phyloP scores from a whole-genome alignment of 1,140 invertebrate species.

The Pararge aegeria region DNA sequence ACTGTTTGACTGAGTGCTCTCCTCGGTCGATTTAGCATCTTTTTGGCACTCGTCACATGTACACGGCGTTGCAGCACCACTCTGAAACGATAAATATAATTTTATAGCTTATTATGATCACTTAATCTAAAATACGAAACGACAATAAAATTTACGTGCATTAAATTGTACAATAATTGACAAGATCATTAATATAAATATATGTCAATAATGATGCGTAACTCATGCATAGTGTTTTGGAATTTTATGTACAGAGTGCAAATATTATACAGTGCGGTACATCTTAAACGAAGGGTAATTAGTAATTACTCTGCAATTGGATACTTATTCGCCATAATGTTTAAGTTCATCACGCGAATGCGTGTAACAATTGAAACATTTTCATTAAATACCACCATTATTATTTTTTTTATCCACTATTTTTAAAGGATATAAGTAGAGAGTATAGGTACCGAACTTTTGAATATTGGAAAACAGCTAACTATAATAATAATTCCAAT shows the following conservation, averaged over 20 bases:
- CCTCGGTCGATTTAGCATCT: conserved; percentile 39
- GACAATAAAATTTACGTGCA: conserved; percentile 9
- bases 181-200: background rate
- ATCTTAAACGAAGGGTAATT: background rate
- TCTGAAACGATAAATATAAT: conserved; percentile 53
- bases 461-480: too few relatives aligned
- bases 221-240: conserved; percentile 1
- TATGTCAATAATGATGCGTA: background rate
- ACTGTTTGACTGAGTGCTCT: conserved; percentile 24
- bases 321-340: background rate
- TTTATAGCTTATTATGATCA: conserved; percentile 12
- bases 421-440: background rate
- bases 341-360: too few relatives aligned
- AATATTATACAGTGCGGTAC: conserved; percentile 1
- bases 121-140: background rate
- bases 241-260: conserved; percentile 12
- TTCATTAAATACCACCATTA: background rate
- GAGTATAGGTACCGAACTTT: too few relatives aligned
- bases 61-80: conserved; percentile 63
- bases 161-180: background rate
- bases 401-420: background rate
- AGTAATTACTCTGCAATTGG: background rate
- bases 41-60: conserved; percentile 68
- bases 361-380: too few relatives aligned
- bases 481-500: too few relatives aligned